A percentile compares a stretch with the other conserved stretches of the same genome.
These are phyloP conservation scores for Syncerus caffer DNA, from an alignment of 2,797 vertebrate species.

Conservation along the genomic window DNA sequence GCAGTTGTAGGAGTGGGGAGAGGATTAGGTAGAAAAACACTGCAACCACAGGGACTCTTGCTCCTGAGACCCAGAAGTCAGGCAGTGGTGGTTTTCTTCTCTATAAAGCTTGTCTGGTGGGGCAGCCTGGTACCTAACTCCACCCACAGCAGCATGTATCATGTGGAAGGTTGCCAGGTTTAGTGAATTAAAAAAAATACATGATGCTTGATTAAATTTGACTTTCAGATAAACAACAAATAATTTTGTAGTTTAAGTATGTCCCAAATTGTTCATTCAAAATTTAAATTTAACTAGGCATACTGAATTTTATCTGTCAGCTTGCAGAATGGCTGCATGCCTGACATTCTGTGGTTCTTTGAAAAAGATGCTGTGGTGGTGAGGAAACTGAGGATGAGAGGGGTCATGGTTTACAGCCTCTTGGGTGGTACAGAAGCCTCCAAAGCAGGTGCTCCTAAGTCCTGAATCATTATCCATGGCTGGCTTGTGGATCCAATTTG, in stretches of 20 bases:
- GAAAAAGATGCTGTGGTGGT: neutral
- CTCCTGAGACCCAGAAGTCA: neutral
- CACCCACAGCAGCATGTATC: neutral
- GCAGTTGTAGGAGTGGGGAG: neutral
- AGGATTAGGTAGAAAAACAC: neutral
- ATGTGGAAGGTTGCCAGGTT: neutral
- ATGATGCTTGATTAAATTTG: neutral
- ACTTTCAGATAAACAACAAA: neutral
- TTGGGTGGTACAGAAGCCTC: neutral
- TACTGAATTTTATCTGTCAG: neutral
- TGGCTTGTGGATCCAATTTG: neutral
- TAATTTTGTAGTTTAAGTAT: neutral
- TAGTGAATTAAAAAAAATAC: neutral
- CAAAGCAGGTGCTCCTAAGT: neutral
- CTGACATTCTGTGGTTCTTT: neutral
- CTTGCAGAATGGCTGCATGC: neutral
- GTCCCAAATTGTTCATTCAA: neutral
- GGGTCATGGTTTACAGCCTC: neutral
- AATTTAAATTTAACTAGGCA: neutral
- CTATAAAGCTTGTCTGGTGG: neutral
- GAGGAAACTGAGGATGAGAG: neutral
- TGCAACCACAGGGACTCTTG: neutral
- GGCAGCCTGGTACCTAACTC: neutral
- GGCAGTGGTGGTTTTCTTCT: neutral
- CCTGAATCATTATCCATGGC: neutral